Evolutionary conservation across 2,797 vertebrate genomes (phyloP).

Genomic region (Novumbra hubbsi): DNA sequence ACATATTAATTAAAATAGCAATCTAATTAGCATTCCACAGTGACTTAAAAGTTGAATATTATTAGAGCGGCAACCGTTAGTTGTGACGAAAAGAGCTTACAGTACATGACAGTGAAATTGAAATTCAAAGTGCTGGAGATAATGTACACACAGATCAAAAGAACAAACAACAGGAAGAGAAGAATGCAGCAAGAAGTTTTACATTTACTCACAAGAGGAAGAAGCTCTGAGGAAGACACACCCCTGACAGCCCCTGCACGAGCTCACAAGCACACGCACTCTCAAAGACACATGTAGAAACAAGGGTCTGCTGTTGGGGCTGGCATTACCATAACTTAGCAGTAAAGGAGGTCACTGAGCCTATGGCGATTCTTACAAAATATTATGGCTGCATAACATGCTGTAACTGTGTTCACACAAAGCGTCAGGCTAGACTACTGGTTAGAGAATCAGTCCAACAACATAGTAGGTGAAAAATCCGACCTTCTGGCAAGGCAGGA

Average conservation of each 20-base stretch:
- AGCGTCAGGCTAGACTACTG: too few relatives aligned
- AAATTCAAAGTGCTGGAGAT: slow-evolving; percentile 82
- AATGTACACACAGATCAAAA: slow-evolving; percentile 86
- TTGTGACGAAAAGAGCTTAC: slow-evolving; percentile 78
- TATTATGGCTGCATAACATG: background rate
- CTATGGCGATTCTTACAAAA: background rate
- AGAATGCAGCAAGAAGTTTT: slow-evolving; percentile 72
- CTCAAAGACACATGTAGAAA: background rate
- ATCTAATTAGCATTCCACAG: slow-evolving; percentile 83
- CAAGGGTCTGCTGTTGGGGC: background rate
- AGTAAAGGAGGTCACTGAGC: too few relatives aligned
- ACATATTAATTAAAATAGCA: slow-evolving; percentile 83
- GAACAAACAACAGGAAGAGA: slow-evolving; percentile 76
- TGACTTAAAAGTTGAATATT: slow-evolving; percentile 84
- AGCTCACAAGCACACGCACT: background rate
- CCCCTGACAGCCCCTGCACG: background rate
- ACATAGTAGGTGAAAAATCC: too few relatives aligned
- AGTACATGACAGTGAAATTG: slow-evolving; percentile 78
- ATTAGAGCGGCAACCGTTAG: slow-evolving; percentile 79
- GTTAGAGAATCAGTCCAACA: too few relatives aligned
- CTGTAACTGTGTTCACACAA: background rate
- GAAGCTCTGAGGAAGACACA: slow-evolving; percentile 33
- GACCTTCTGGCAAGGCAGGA: too few relatives aligned
- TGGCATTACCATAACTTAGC: background rate
- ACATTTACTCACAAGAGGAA: slow-evolving; percentile 70